Evolutionary conservation across 2,888 invertebrate species (phyloP).

Genomic region (Andricus quercusramuli): DNA sequence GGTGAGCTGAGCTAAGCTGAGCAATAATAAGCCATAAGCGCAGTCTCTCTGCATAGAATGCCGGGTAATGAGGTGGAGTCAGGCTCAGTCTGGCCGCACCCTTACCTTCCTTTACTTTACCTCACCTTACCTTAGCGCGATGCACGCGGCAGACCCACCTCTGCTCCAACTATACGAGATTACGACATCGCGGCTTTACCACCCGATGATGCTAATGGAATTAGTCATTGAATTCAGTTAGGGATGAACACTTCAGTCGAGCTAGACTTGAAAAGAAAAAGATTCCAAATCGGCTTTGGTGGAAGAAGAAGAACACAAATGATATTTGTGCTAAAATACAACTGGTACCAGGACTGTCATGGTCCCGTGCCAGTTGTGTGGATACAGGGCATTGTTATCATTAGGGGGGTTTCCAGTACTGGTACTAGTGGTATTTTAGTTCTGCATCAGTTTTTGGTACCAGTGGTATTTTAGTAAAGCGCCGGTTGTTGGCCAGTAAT

Average conservation of each 20-base stretch:
- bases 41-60: slow-evolving; percentile 78
- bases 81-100: slow-evolving; percentile 77
- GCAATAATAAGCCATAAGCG: slow-evolving; percentile 78
- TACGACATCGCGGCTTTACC: slow-evolving; percentile 67
- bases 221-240: background rate
- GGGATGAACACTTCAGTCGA: background rate
- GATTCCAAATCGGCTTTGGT: background rate
- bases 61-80: slow-evolving; percentile 79
- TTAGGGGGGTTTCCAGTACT: too few relatives aligned
- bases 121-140: slow-evolving; percentile 58
- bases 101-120: slow-evolving; percentile 69
- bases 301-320: too few relatives aligned
- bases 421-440: too few relatives aligned
- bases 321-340: too few relatives aligned
- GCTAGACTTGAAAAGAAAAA: background rate
- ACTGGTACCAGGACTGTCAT: too few relatives aligned
- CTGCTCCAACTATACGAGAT: slow-evolving; percentile 62
- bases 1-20: slow-evolving; percentile 68
- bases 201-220: slow-evolving; percentile 42
- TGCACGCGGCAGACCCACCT: slow-evolving; percentile 59
- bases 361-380: too few relatives aligned
- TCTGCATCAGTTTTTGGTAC: too few relatives aligned
- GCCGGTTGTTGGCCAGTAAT: too few relatives aligned
- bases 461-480: too few relatives aligned
- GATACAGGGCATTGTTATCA: too few relatives aligned